Percentiles rank a stretch among this genome's conserved stretches.
Conservation (phyloP, 2,113 vertebrate species). For the Pangasianodon hypophthalmus region DNA sequence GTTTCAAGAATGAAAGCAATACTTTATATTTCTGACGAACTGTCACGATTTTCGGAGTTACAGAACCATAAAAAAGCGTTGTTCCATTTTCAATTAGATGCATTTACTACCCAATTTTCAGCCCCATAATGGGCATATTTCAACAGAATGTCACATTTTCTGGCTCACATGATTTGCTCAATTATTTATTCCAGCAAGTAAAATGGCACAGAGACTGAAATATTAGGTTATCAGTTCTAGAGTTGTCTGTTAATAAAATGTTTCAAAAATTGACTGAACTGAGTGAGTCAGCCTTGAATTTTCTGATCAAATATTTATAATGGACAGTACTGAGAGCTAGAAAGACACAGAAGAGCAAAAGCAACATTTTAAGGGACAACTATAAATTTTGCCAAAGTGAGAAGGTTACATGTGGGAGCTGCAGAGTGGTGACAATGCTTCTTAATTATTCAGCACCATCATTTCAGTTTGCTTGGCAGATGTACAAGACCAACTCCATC, state of each 20-base stretch:
- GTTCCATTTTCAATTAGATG: conserved; percentile 37
- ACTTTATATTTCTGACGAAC: neutral
- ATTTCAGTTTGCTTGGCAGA: conserved; percentile 30
- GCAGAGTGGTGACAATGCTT: conserved; percentile 27
- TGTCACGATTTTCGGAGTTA: conserved; percentile 9
- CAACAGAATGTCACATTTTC: conserved; percentile 39
- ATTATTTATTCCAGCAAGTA: conserved; percentile 46
- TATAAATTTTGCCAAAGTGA: conserved; percentile 26
- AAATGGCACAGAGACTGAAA: conserved; percentile 33
- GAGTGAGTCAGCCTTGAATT: neutral
- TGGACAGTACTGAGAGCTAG: neutral
- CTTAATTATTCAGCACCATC: conserved; percentile 40
- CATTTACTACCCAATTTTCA: conserved; percentile 29
- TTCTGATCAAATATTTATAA: conserved; percentile 34
- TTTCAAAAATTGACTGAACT: neutral
- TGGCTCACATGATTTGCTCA: conserved; percentile 21
- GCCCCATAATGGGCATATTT: conserved; percentile 26
- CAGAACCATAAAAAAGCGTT: conserved; percentile 11
- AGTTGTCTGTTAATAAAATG: conserved; percentile 42
- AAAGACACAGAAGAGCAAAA: neutral
- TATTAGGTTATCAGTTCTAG: conserved; percentile 46
- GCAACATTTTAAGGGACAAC: conserved; percentile 6
- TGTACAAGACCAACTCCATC: conserved; percentile 14
- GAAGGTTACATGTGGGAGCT: conserved; percentile 30
- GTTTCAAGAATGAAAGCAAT: neutral